Percentiles rank a stretch among this genome's conserved stretches.
These are phyloP conservation scores for Syngnathoides biaculeatus DNA, from an alignment of 2,113 vertebrate species.

Conservation along the genomic window DNA sequence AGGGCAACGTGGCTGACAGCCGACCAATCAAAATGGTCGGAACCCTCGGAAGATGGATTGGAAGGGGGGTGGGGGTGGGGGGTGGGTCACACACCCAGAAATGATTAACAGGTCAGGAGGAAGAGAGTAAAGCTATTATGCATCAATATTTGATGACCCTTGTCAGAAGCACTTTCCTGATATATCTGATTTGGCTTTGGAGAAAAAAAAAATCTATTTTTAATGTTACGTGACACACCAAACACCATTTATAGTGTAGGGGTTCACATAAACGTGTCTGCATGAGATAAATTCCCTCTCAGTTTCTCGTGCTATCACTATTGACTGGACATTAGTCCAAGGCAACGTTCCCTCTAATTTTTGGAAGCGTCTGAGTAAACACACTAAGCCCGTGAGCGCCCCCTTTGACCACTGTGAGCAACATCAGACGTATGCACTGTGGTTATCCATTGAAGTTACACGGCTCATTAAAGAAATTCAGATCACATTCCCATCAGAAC, in stretches of 20 bases:
- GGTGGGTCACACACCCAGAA: not conserved
- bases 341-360: no score
- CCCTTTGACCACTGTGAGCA: no score
- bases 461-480: no score
- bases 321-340: no score
- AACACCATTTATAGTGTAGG: not conserved
- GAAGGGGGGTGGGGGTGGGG: no score
- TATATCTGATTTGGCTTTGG: not conserved
- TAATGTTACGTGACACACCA: not conserved
- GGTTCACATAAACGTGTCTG: not conserved
- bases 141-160: not conserved
- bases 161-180: not conserved
- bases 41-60: not conserved
- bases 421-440: no score
- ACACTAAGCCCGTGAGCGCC: no score
- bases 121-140: not conserved
- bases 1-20: slow-evolving; percentile 24
- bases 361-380: no score
- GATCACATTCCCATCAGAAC: no score
- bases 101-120: not conserved
- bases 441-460: no score
- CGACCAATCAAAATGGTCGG: not conserved
- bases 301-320: no score
- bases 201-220: not conserved
- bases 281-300: no score